These are phyloP conservation scores for Hirtodrosophila cameraria DNA, from an alignment of 2,888 invertebrate species.

Conservation along the genomic window DNA sequence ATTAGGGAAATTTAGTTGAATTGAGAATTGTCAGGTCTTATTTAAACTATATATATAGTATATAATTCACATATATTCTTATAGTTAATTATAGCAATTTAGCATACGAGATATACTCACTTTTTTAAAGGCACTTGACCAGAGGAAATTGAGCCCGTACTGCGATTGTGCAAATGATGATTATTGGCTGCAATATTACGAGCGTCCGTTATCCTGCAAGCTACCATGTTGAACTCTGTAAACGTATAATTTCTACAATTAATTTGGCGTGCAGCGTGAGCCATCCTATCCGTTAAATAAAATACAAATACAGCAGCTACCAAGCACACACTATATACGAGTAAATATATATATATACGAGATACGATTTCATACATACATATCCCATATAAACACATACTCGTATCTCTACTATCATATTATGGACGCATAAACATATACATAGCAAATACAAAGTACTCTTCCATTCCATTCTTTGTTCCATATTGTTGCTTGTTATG, in stretches of 20 bases:
- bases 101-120: constrained; percentile 87
- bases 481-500: too few species aligned
- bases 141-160: constrained; percentile 90
- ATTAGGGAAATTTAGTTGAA: constrained; percentile 31
- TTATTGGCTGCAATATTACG: constrained; percentile 90
- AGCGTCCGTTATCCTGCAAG: constrained; percentile 97
- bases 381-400: neutral
- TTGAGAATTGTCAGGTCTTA: constrained; percentile 15
- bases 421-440: constrained; percentile 18
- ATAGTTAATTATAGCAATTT: neutral
- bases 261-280: constrained; percentile 84
- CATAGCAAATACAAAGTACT: constrained; percentile 13
- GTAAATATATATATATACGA: constrained; percentile 42
- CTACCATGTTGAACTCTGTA: constrained; percentile 99
- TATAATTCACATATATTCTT: neutral
- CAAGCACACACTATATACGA: constrained; percentile 65
- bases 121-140: constrained; percentile 99
- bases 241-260: constrained; percentile 89
- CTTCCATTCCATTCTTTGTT: constrained; percentile 17
- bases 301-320: constrained; percentile 70
- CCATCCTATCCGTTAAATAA: constrained; percentile 82
- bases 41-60: too few species aligned
- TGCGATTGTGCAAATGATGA: constrained; percentile 82
- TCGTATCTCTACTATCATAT: constrained; percentile 33
- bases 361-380: too few species aligned